These are phyloP conservation scores for Cololabis saira DNA, from an alignment of 2,113 vertebrate species.

Conservation along the genomic window DNA sequence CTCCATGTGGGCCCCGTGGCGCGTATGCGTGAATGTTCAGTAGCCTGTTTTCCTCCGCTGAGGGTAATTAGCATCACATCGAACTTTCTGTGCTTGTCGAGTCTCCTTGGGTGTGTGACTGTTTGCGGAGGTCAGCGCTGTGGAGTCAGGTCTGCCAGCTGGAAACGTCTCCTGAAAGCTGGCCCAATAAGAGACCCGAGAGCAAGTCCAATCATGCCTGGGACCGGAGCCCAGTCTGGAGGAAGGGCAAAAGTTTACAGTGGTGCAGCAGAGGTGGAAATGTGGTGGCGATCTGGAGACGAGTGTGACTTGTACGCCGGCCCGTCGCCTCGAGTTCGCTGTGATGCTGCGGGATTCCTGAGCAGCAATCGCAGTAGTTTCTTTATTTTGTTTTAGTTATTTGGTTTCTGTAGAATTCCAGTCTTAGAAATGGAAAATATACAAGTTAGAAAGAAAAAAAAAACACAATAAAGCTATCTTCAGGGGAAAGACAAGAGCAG, in stretches of 20 bases:
- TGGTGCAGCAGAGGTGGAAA: no score
- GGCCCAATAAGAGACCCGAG: conserved; percentile 40
- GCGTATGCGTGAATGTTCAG: conserved; percentile 42
- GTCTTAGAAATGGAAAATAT: neutral
- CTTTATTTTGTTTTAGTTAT: neutral
- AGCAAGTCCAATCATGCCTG: conserved; percentile 39
- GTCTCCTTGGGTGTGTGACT: conserved; percentile 42
- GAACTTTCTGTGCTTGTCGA: conserved; percentile 44
- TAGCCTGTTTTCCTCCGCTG: conserved; percentile 50
- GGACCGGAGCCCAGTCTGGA: no score
- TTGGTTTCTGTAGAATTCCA: neutral
- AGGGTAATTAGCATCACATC: conserved; percentile 54
- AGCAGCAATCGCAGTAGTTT: neutral
- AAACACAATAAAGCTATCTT: conserved; percentile 1
- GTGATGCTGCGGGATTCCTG: no score
- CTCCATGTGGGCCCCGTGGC: conserved; percentile 28
- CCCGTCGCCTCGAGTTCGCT: no score
- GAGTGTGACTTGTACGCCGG: no score
- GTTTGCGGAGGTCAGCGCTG: conserved; percentile 48
- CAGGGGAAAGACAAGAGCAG: conserved; percentile 24
- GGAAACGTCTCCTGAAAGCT: conserved; percentile 44
- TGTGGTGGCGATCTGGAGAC: no score
- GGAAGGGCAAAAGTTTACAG: no score
- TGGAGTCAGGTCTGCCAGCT: neutral
- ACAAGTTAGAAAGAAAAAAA: conserved; percentile 20